Base-by-base conservation (phyloP, 2,888 invertebrate genomes). In the Cephus sareptanus region DNA sequence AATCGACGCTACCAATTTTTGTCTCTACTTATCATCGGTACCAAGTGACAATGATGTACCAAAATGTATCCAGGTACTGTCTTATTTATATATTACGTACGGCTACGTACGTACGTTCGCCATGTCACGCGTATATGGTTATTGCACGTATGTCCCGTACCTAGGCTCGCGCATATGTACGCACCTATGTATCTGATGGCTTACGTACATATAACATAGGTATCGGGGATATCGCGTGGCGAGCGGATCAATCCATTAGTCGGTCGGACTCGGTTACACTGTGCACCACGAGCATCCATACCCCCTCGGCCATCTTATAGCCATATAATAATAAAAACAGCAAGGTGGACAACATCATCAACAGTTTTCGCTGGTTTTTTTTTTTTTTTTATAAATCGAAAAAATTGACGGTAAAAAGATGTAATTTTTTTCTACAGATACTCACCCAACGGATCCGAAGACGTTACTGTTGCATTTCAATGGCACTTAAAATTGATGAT, bases 241-340 rank as follows among this genome's bases (percentile, higher is more conserved):
- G 80, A 83, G 83, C 84, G 86, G 85, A 88, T 88, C 88, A 87
- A 88, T 87, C 88, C 87, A 88, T 88, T 88, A 88, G 87, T 85
- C 85, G 83, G 84, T 82, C 81, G 83, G 84, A 84, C 83, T 87
- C 85, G 81, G 84, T 88, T 87, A 87, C 88, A 84, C 84, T 82
- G 82, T 76, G 81, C 82, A 83, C 80, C 83, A 83, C 81, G 82
- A 56, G 80, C 81, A 81, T 84, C 81, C 82, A 81, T 81, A 83
- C 34, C 35, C 77, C 33, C 31, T 83, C 80, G 81, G 81, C 81
- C 81, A 76, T 79, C 75, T 71, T 78, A 75, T 71, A 75, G 31
- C 71, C 31, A 34, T 56, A 31, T 71, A 71, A 71, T 71, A 71
- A 34, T 71, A 71, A 71, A 4, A 71, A 31, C 33, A 71, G 34